Evolutionary conservation across 2,113 vertebrate genomes (phyloP).

Genomic region (Leptodactylus fuscus): DNA sequence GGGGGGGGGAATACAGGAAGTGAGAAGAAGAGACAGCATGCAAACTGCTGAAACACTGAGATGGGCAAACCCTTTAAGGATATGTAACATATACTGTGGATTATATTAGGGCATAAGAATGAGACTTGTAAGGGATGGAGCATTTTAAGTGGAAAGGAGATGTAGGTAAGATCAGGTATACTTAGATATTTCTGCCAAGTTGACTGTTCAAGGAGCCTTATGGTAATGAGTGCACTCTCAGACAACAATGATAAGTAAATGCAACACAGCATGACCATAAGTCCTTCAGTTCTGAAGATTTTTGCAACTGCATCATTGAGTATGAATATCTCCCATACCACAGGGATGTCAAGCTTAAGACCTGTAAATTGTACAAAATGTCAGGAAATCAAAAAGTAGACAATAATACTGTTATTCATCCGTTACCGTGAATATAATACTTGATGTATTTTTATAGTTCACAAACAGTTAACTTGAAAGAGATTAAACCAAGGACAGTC

Average conservation of each 20-base stretch:
- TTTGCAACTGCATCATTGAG: not conserved
- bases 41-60: too few relatives aligned
- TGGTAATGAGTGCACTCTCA: not conserved
- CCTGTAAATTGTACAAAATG: not conserved
- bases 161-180: too few relatives aligned
- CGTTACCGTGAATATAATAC: not conserved
- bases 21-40: too few relatives aligned
- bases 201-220: not conserved
- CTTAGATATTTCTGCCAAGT: too few relatives aligned
- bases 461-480: not conserved
- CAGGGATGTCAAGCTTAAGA: not conserved
- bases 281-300: not conserved
- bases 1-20: too few relatives aligned
- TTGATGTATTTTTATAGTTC: not conserved
- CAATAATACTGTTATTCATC: not conserved
- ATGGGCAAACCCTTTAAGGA: too few relatives aligned
- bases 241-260: too few relatives aligned
- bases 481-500: conserved; percentile 26
- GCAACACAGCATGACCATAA: not conserved
- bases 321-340: not conserved
- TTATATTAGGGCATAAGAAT: not conserved
- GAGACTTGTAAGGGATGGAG: not conserved
- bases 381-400: not conserved
- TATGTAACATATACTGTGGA: not conserved
- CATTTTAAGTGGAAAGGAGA: not conserved